phyloP scores from a whole-genome alignment of 2,113 vertebrate genomes.

The Gnathonemus echidnorhynchus region DNA sequence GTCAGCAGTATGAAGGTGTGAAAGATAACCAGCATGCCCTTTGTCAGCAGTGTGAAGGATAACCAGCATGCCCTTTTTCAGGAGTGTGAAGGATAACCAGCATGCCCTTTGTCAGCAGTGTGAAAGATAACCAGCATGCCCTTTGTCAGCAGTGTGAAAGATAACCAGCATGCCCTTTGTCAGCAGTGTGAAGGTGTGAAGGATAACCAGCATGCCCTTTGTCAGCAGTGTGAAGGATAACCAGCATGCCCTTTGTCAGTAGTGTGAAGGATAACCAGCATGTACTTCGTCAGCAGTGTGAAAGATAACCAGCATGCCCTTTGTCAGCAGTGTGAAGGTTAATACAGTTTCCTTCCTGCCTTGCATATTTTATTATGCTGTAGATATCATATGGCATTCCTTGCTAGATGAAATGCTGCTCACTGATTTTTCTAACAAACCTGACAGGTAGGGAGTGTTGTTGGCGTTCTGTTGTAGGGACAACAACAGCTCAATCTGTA shows the following conservation, averaged over 20 bases:
- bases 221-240: neutral
- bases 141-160: neutral
- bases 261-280: neutral
- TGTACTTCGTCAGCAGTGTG: no score
- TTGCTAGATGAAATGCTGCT: neutral
- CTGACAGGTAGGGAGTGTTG: neutral
- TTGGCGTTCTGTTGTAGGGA: neutral
- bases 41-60: neutral
- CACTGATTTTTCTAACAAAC: neutral
- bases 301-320: neutral
- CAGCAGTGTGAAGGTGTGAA: neutral
- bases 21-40: neutral
- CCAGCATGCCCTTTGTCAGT: neutral
- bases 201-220: neutral
- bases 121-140: neutral
- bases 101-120: neutral
- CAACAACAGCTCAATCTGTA: neutral
- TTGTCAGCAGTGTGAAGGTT: neutral
- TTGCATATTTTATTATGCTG: neutral
- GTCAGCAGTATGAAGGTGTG: neutral
- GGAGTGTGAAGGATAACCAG: neutral
- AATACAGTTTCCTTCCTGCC: neutral
- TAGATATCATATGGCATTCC: neutral
- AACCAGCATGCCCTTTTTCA: neutral
- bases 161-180: neutral